phyloP scores from a whole-genome alignment of 2,888 invertebrate genomes.

The Atethmia centrago region DNA sequence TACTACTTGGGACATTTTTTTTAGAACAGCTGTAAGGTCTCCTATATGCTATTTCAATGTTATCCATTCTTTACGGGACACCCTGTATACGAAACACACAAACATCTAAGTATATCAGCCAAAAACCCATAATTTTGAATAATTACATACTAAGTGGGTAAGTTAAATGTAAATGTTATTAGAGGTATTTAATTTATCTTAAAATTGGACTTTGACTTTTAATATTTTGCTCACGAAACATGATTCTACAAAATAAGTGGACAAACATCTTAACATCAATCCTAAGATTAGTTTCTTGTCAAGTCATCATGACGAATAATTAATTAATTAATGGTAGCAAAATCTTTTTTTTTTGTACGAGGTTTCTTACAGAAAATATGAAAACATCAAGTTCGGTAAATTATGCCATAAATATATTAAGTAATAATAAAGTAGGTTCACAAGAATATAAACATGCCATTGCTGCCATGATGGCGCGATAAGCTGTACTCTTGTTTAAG shows the following conservation, averaged over 20 bases:
- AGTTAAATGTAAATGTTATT: not conserved
- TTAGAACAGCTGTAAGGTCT: no score
- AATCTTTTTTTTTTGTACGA: not conserved
- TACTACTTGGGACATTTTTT: no score
- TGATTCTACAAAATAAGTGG: conserved; percentile 11
- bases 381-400: no score
- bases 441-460: no score
- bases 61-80: no score
- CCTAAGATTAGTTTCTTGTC: not conserved
- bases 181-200: not conserved
- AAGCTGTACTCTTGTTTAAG: no score
- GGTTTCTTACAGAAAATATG: no score
- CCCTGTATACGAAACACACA: no score
- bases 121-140: not conserved
- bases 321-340: not conserved
- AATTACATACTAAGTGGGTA: not conserved
- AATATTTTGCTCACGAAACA: conserved; percentile 1
- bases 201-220: not conserved
- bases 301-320: conserved; percentile 20
- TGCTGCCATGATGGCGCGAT: no score
- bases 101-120: not conserved
- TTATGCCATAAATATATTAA: no score
- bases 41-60: no score
- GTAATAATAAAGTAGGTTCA: no score
- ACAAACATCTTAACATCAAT: not conserved